Percentiles rank a stretch among this genome's conserved stretches.
These are phyloP conservation scores for Maniola hyperantus DNA, from an alignment of 2,888 invertebrate species.

Conservation along the genomic window DNA sequence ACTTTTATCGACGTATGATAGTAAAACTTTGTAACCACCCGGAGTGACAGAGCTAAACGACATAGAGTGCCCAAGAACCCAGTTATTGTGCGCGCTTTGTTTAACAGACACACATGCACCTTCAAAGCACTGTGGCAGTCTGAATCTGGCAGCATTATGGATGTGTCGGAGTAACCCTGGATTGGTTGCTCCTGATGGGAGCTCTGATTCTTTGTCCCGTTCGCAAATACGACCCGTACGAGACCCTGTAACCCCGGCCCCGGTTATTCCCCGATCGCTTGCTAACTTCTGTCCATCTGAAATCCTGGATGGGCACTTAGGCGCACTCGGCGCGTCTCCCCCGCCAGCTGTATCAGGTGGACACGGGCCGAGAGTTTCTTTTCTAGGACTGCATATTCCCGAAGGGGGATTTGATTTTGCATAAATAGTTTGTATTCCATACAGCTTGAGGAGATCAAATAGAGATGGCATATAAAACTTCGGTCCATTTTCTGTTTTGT, in stretches of 20 bases:
- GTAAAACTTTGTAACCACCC: slow-evolving; percentile 70
- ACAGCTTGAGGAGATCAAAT: slow-evolving; percentile 58
- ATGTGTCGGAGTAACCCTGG: slow-evolving; percentile 73
- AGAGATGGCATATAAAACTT: slow-evolving; percentile 51
- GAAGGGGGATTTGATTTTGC: slow-evolving; percentile 59
- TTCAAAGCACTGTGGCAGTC: slow-evolving; percentile 77
- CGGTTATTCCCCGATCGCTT: slow-evolving; percentile 70
- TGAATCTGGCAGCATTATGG: slow-evolving; percentile 70
- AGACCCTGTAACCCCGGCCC: slow-evolving; percentile 73
- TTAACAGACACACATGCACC: slow-evolving; percentile 70
- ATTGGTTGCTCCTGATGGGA: slow-evolving; percentile 60
- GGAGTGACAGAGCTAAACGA: slow-evolving; percentile 77
- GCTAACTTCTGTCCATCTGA: slow-evolving; percentile 49
- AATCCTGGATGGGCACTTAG: slow-evolving; percentile 48
- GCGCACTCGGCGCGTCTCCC: slow-evolving; percentile 49
- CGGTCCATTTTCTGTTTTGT: slow-evolving; percentile 37
- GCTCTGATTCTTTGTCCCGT: slow-evolving; percentile 49
- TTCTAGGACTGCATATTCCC: slow-evolving; percentile 49
- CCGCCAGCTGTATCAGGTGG: slow-evolving; percentile 43
- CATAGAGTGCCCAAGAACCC: slow-evolving; percentile 70
- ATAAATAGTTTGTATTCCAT: slow-evolving; percentile 61
- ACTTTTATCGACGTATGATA: slow-evolving; percentile 66
- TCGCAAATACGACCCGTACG: slow-evolving; percentile 53
- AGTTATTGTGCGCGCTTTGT: slow-evolving; percentile 61
- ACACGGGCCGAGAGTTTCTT: slow-evolving; percentile 34